phyloP scores from a whole-genome alignment of 1,140 invertebrate species.

The Pentalonia nigronervosa region DNA sequence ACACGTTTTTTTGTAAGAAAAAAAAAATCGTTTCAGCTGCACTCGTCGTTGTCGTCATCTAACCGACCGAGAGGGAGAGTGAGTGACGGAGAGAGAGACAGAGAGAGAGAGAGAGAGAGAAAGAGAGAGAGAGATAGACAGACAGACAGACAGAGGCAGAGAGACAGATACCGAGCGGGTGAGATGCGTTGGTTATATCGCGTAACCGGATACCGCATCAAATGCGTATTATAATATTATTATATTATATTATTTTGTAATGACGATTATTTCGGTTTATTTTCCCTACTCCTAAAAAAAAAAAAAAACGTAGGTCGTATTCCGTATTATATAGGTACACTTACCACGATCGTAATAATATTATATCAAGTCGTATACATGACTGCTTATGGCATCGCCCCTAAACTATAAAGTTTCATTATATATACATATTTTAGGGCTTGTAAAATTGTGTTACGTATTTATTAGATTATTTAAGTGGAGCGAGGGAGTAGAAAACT shows the following conservation, averaged over 20 bases:
- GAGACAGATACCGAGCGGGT: not conserved
- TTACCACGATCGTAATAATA: not conserved
- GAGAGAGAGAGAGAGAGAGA: not conserved
- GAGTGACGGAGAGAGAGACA: not conserved
- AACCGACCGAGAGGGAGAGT: not conserved
- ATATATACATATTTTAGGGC: conserved; percentile 17
- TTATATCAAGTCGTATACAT: not conserved
- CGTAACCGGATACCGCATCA: conserved; percentile 31
- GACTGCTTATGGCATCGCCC: not conserved
- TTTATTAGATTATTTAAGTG: conserved; percentile 18
- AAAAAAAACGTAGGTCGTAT: not conserved
- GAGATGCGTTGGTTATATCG: not conserved
- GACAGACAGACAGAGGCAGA: not conserved
- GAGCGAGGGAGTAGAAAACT: not conserved
- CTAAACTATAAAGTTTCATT: conserved; percentile 18
- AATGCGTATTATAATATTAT: conserved; percentile 17
- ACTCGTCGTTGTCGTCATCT: not conserved
- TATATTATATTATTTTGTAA: not conserved
- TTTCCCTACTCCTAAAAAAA: not conserved
- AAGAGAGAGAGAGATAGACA: no score
- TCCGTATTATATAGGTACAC: not conserved
- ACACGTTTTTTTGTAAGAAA: conserved; percentile 25
- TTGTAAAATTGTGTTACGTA: not conserved
- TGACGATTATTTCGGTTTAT: conserved; percentile 20
- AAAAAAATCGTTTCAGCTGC: conserved; percentile 56